Percentiles rank a stretch among this genome's conserved stretches.
These are phyloP conservation scores for Entomobrya proxima DNA, from an alignment of 2,888 invertebrate species.

Conservation along the genomic window DNA sequence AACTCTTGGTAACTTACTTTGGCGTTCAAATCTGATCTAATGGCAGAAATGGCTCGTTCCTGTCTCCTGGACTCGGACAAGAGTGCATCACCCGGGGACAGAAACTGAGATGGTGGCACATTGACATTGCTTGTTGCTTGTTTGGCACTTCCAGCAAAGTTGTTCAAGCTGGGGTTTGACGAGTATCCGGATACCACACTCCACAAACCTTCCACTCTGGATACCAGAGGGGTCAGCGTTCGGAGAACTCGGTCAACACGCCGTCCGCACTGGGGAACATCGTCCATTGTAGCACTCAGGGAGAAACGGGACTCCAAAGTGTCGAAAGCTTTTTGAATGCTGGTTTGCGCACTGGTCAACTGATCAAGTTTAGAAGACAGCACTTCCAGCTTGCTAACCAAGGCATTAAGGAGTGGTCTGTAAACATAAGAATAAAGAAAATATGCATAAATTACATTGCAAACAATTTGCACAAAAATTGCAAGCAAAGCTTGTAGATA, in stretches of 20 bases:
- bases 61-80: constrained; percentile 74
- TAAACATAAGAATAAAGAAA: neutral
- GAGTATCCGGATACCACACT: constrained; percentile 72
- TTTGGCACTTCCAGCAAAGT: constrained; percentile 61
- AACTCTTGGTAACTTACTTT: constrained; percentile 60
- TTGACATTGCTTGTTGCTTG: constrained; percentile 64
- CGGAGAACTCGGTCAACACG: constrained; percentile 74
- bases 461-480: neutral
- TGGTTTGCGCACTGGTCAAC: constrained; percentile 69
- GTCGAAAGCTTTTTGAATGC: constrained; percentile 75
- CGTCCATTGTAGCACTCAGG: constrained; percentile 68
- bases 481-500: neutral
- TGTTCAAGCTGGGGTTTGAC: constrained; percentile 45
- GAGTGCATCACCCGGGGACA: constrained; percentile 73
- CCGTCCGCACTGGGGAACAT: constrained; percentile 74
- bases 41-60: constrained; percentile 75
- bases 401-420: constrained; percentile 74
- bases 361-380: constrained; percentile 73
- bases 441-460: neutral
- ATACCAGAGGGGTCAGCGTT: constrained; percentile 74
- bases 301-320: constrained; percentile 73
- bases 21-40: constrained; percentile 74
- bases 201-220: constrained; percentile 74
- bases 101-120: constrained; percentile 71
- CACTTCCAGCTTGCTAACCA: constrained; percentile 72